These are phyloP conservation scores for Aurelia sp. DNA, from an alignment of 30 jellyfish, hydroid and myxozoan species.

Conservation along the genomic window DNA sequence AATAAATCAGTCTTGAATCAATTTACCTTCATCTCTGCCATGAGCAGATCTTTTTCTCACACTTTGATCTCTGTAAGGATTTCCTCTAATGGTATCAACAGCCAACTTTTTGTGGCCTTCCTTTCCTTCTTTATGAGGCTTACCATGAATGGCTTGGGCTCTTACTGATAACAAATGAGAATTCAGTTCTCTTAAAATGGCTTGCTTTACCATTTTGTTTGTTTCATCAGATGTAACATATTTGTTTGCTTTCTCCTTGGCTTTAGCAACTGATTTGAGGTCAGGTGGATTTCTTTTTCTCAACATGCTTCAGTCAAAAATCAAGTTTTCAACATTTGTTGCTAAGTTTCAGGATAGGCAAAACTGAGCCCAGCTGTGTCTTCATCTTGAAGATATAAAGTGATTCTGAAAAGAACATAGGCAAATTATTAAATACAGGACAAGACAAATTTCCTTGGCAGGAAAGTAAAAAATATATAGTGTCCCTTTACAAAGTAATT, in stretches of 20 bases:
- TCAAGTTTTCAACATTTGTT: too few species aligned
- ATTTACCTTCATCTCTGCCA: too few species aligned
- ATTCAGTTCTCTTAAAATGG: slow-evolving; percentile 48
- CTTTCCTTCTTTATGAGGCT: background rate
- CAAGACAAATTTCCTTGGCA: too few species aligned
- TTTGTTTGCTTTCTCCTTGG: slow-evolving; percentile 31
- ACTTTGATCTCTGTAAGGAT: background rate
- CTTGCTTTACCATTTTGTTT: slow-evolving; percentile 34
- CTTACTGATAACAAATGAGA: slow-evolving; percentile 58
- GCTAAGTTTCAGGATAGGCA: too few species aligned
- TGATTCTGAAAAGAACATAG: too few species aligned
- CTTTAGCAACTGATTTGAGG: slow-evolving; percentile 48
- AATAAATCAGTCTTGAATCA: too few species aligned
- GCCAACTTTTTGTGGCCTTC: background rate
- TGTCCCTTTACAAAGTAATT: too few species aligned
- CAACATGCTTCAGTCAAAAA: background rate
- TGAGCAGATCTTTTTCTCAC: too few species aligned
- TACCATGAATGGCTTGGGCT: slow-evolving; percentile 41
- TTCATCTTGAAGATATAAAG: too few species aligned
- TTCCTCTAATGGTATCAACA: background rate
- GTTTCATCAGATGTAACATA: slow-evolving; percentile 41
- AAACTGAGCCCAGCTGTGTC: too few species aligned
- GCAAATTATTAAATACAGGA: too few species aligned
- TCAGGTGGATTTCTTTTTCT: slow-evolving; percentile 16
- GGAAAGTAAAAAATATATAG: too few species aligned